Conservation (phyloP, 2,113 vertebrate species). For the Rattus rattus region DNA sequence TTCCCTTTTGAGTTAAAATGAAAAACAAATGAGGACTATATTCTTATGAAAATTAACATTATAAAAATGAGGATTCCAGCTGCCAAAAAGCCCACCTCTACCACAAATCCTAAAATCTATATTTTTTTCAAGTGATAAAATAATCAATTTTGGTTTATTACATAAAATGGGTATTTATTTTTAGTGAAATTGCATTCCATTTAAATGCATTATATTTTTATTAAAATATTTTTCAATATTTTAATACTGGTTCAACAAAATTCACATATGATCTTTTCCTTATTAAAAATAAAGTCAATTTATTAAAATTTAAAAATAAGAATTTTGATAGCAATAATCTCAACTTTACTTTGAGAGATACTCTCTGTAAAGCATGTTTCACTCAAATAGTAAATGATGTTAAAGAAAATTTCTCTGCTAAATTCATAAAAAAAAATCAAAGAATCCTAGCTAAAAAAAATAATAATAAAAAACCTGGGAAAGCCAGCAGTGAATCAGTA, state of each 20-base stretch:
- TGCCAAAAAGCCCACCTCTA: conserved; percentile 12
- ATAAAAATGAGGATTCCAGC: background rate
- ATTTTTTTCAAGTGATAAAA: conserved; percentile 63
- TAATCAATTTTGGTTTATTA: conserved; percentile 36
- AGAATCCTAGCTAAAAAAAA: conserved; percentile 30
- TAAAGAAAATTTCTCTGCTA: conserved; percentile 19
- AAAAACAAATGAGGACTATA: conserved; percentile 50
- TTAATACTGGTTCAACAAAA: conserved; percentile 45
- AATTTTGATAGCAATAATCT: conserved; percentile 45
- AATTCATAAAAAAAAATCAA: conserved; percentile 46
- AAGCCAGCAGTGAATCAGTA: background rate
- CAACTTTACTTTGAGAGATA: conserved; percentile 1
- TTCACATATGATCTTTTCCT: conserved; percentile 12
- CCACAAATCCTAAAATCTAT: conserved; percentile 48
- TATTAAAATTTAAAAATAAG: conserved; percentile 51
- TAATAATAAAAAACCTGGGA: background rate
- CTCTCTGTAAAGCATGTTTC: conserved; percentile 24
- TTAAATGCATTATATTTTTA: conserved; percentile 58
- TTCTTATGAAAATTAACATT: conserved; percentile 32
- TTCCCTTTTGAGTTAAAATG: conserved; percentile 57
- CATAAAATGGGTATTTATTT: conserved; percentile 38
- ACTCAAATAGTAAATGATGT: conserved; percentile 14
- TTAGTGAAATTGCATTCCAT: conserved; percentile 54
- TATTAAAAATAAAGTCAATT: background rate
- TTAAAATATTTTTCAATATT: conserved; percentile 39